Base-by-base conservation (phyloP, 1,140 invertebrate genomes). In the Drosophila insularis region DNA sequence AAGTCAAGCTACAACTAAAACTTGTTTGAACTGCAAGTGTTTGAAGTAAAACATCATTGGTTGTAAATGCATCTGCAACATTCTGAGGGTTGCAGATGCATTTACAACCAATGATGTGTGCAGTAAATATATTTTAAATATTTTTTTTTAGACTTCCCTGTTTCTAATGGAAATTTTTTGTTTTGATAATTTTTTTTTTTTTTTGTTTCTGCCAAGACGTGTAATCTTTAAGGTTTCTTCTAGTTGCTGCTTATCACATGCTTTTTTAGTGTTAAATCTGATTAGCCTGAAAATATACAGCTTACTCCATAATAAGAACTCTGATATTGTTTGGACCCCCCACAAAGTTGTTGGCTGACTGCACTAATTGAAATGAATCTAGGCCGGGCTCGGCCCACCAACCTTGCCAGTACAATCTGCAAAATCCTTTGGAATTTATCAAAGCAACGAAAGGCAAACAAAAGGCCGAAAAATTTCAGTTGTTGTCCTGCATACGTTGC, bases 1-100 rank as follows among this genome's bases (percentile, higher is more conserved):
- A 40, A 60, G 63, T 73, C 71, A 53, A 75, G 71, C 73, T 64
- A 62, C 81, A 80, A 60, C 81, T 75, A 63, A 50, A 50, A 50
- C 56, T n/a, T 37, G 27, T 21, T 37, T 59, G 17, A 39, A 59
- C 56, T 68, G 62, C 17, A 39, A 32, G 0, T 58, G 13, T 39
- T 59, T 35, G 64, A 69, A 27, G 59, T 53, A 46, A 27, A 77
- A 66, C 81, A 71, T 85, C 76, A 66, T 54, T 21, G 55, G 66
- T 31, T n/a, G n/a, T n/a, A n/a, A n/a, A n/a, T n/a, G n/a, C n/a
- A n/a, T n/a, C n/a, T n/a, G n/a, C n/a, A n/a, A n/a, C n/a, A n/a
- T n/a, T 31, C 72, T 79, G 73, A 76, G 32, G 67, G 66, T 74
- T 80, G 63, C 11, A 62, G 43, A 50, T 50, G 27, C 10, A 11